Percentiles rank a stretch among this genome's conserved stretches.
These are phyloP conservation scores for Thymelicus lineola DNA, from an alignment of 2,888 invertebrate species.

Conservation along the genomic window DNA sequence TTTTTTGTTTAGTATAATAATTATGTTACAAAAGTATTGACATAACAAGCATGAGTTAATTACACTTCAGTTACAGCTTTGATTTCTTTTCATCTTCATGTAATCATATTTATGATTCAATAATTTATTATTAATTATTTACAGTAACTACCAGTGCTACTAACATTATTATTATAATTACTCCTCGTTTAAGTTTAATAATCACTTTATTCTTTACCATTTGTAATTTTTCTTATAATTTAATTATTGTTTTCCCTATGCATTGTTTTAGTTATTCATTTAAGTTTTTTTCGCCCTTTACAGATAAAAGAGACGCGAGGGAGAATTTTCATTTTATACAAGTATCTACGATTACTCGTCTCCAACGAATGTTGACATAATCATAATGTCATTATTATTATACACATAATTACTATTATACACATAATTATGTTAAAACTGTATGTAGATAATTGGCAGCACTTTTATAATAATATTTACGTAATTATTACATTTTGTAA, in stretches of 20 bases:
- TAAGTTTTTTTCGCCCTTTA: conserved; percentile 57
- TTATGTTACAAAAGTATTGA: conserved; percentile 7
- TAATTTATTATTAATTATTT: neutral
- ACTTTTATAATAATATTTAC: neutral
- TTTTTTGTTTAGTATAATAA: too few relatives aligned
- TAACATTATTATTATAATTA: neutral
- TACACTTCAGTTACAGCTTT: neutral
- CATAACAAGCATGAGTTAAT: neutral
- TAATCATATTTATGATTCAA: neutral
- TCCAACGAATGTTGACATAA: conserved; percentile 46
- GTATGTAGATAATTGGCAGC: neutral
- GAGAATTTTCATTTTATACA: conserved; percentile 57
- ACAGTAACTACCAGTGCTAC: neutral
- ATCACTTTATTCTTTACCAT: neutral
- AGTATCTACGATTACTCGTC: conserved; percentile 57
- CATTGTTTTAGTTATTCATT: conserved; percentile 45
- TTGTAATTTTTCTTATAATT: conserved; percentile 4
- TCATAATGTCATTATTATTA: neutral
- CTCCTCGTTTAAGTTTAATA: neutral
- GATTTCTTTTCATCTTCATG: conserved; percentile 7
- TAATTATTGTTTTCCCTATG: conserved; percentile 20
- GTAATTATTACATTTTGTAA: neutral
- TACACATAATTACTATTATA: too few relatives aligned
- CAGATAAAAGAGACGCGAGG: conserved; percentile 62
- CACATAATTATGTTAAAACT: neutral